Conservation (phyloP, 2,113 vertebrate species). For the Gallinago undulata region DNA sequence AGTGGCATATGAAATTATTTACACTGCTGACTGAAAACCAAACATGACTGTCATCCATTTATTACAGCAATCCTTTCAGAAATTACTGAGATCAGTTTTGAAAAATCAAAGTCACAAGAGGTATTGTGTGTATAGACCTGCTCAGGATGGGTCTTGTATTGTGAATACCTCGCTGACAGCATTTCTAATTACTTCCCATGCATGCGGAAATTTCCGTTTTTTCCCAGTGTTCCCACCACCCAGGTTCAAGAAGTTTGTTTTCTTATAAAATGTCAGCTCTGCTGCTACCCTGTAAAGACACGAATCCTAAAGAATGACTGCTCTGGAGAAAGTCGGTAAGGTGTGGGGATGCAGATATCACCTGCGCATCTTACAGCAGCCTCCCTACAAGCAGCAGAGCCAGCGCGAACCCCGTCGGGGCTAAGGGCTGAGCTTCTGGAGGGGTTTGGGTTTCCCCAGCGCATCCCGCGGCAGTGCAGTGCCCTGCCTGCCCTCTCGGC, state of each 20-base stretch:
- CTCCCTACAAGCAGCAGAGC: background rate
- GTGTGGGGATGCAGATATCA: background rate
- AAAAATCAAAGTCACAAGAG: background rate
- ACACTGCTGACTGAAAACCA: background rate
- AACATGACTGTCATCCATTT: background rate
- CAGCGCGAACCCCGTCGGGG: no score
- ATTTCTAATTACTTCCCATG: background rate
- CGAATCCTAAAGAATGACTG: rapidly evolving
- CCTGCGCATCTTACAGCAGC: no score
- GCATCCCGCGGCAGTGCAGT: background rate
- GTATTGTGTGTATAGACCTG: background rate
- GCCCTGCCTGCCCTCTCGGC: background rate
- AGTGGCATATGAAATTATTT: background rate
- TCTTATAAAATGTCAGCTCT: background rate
- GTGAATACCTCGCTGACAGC: background rate
- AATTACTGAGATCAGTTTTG: background rate
- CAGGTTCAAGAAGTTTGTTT: background rate
- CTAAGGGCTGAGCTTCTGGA: no score
- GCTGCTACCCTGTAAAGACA: background rate
- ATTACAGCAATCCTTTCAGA: background rate
- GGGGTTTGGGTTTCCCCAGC: rapidly evolving
- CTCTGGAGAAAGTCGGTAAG: background rate
- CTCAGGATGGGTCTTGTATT: background rate
- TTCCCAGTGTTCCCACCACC: background rate
- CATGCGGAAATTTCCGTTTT: background rate